Evolutionary conservation across 2,113 vertebrate species (phyloP).

Genomic region (Barnardius zonarius): DNA sequence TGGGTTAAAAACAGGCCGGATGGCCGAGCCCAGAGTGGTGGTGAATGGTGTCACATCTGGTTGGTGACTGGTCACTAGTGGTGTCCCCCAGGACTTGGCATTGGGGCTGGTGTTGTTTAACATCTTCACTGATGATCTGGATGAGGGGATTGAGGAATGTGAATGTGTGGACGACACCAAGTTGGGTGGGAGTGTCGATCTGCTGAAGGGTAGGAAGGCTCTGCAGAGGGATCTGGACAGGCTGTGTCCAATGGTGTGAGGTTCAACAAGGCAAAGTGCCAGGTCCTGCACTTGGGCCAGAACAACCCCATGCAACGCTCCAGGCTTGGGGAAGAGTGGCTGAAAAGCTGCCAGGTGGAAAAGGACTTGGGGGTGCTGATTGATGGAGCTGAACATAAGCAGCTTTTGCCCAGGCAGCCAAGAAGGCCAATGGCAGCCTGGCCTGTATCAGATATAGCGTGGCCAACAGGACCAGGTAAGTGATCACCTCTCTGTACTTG

Average conservation of each 20-base stretch:
- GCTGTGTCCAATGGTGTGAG: background rate
- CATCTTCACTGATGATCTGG: background rate
- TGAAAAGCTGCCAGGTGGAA: background rate
- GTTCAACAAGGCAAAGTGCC: background rate
- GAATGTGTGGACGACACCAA: background rate
- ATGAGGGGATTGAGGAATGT: background rate
- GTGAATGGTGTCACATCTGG: background rate
- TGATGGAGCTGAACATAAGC: background rate
- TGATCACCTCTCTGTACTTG: background rate
- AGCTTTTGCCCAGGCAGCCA: background rate
- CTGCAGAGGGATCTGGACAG: background rate
- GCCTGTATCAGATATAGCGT: background rate
- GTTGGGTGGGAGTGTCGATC: background rate
- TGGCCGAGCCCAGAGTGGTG: background rate
- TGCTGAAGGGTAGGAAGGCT: background rate
- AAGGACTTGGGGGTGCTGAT: background rate
- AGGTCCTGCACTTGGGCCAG: background rate
- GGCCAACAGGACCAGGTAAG: background rate
- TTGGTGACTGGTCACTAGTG: background rate
- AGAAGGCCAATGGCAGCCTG: background rate
- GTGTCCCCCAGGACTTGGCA: background rate
- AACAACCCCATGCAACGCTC: background rate
- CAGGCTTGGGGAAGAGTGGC: background rate
- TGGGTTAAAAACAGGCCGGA: background rate
- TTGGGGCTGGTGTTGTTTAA: background rate